Evolutionary conservation across 2,113 vertebrate genomes (phyloP).

Genomic region (Clarias macrocephalus): DNA sequence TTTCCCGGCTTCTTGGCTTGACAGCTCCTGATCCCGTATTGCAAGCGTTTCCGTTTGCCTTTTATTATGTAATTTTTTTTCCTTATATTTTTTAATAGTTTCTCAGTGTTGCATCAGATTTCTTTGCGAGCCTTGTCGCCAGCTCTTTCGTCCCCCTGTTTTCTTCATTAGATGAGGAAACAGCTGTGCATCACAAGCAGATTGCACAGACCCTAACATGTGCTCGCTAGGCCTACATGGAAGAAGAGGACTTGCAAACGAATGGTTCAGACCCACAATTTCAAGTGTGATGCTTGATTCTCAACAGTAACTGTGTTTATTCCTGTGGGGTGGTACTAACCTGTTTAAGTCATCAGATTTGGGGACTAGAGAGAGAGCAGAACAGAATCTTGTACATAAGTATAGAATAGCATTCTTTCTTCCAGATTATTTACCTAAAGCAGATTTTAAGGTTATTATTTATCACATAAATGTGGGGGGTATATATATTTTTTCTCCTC

Average conservation of each 20-base stretch:
- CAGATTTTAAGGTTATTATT: not conserved
- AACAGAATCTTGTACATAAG: not conserved
- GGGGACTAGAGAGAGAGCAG: too few relatives aligned
- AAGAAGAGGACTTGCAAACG: constrained; percentile 5
- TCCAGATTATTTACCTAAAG: not conserved
- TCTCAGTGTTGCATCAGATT: constrained; percentile 68
- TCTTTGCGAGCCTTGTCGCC: constrained; percentile 47
- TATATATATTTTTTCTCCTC: too few relatives aligned
- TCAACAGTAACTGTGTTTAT: not conserved
- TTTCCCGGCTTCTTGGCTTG: not conserved
- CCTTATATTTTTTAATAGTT: constrained; percentile 43
- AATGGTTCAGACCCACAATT: not conserved
- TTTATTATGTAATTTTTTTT: not conserved
- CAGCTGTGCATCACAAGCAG: constrained; percentile 56
- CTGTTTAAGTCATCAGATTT: not conserved
- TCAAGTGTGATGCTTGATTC: not conserved
- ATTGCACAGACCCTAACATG: constrained; percentile 39
- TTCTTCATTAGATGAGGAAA: constrained; percentile 59
- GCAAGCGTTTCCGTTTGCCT: not conserved
- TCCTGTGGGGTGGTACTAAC: not conserved
- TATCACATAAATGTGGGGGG: not conserved
- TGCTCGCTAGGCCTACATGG: constrained; percentile 41
- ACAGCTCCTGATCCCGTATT: not conserved
- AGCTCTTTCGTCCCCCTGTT: constrained; percentile 56
- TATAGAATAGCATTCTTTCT: not conserved